Evolutionary conservation across 2,888 invertebrate genomes (phyloP), one percentile per base, ranked within the genome.

Genomic region (Stenichneumon culpator): DNA sequence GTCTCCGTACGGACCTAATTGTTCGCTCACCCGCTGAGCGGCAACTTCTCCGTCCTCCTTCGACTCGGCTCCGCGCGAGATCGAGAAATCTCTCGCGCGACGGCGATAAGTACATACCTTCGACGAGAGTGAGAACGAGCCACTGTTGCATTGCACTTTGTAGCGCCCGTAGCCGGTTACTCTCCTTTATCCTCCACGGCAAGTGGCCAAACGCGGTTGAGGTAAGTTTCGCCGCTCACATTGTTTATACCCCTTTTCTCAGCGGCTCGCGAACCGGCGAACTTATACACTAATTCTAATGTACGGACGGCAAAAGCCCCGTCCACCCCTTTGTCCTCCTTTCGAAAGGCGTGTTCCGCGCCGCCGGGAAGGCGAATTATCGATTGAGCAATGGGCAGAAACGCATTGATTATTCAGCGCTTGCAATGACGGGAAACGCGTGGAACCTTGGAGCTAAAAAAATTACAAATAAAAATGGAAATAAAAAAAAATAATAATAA

Each of bases 1-100:
- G 52, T 54, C 75, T 57, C 54, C n/a, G 79, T 79, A 84, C 69
- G 70, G 82, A 84, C 84, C 86, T 79, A 84, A 86, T 86, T 84
- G 86, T 75, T 84, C 84, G 84, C 79, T 86, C 84, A 86, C 84
- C 84, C 84, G 82, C 84, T 77, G 78, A 77, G 84, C 70, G 70
- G 69, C 65, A 57, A 70, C 73, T 74, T 73, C 57, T 65, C 74
- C 52, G 73, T 82, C 47, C 74, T 74, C 74, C 69, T 84, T 74
- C 79, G 63, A 39, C 60, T 60, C 63, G 44, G 44, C 44, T 44
- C 54, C 32, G 22, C 57, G 36, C 22, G 44, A 65, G 39, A 81
- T 82, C 81, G 73, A 60, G 86, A 80, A 81, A 84, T 77, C 70
- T 82, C 75, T 84, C 82, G 54, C 82, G 50, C 57, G 36, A n/a